Percentiles rank a stretch among this genome's conserved stretches.
Conservation (phyloP, 2,797 vertebrate species). For the Sebastes flavidus region DNA sequence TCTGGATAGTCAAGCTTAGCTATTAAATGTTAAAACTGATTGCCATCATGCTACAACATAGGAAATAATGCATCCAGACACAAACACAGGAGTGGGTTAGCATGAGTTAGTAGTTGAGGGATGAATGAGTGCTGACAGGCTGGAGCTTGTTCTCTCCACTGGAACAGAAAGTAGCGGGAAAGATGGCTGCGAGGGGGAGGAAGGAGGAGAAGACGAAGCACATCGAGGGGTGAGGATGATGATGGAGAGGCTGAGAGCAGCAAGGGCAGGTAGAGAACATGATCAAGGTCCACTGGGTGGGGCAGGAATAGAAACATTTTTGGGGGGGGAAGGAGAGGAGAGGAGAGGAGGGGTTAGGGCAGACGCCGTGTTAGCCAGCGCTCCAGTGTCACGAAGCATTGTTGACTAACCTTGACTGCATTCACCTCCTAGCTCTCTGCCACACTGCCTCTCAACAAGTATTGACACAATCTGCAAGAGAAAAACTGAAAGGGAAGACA, state of each 20-base stretch:
- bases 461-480: constrained; percentile 81
- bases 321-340: not conserved
- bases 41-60: not conserved
- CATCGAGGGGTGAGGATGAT: constrained; percentile 17
- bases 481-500: constrained; percentile 61
- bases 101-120: constrained; percentile 33
- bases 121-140: constrained; percentile 41
- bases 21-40: too few relatives aligned
- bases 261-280: constrained; percentile 33
- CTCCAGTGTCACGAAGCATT: constrained; percentile 57
- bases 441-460: constrained; percentile 79
- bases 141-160: constrained; percentile 22
- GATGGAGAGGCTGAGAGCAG: constrained; percentile 25
- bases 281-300: constrained; percentile 31
- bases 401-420: constrained; percentile 82
- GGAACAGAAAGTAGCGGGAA: constrained; percentile 19
- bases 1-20: too few relatives aligned
- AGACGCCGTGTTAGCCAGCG: constrained; percentile 49
- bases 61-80: constrained; percentile 22
- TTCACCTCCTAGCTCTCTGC: constrained; percentile 78
- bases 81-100: constrained; percentile 33
- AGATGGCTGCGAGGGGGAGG: constrained; percentile 13
- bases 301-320: constrained; percentile 26
- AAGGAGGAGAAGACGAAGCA: not conserved
- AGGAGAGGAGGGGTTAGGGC: not conserved